phyloP scores from a whole-genome alignment of 2,888 invertebrate species.

The Eupithecia pulchellata region DNA sequence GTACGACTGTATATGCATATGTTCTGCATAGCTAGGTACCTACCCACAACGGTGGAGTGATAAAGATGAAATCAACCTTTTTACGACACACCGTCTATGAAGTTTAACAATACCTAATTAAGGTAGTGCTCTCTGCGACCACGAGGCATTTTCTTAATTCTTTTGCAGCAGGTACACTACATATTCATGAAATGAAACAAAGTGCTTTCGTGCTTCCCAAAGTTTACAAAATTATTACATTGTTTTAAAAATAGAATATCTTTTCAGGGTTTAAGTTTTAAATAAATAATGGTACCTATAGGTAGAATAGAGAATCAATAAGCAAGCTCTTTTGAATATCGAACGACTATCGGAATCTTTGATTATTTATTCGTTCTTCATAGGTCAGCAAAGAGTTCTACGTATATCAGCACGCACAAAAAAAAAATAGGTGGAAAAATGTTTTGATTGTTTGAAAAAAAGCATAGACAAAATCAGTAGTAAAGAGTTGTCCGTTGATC shows the following conservation, averaged over 20 bases:
- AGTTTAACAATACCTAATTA: not conserved
- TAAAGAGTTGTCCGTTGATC: constrained; percentile 20
- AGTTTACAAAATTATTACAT: not conserved
- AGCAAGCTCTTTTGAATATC: not conserved
- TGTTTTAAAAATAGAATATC: not conserved
- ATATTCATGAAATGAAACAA: constrained; percentile 10
- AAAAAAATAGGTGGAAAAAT: too few species aligned
- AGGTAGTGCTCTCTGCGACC: constrained; percentile 1
- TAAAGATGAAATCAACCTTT: not conserved
- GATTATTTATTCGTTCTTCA: not conserved
- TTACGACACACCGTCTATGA: not conserved
- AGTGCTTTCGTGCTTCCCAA: constrained; percentile 3
- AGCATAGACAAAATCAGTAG: constrained; percentile 4
- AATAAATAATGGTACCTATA: not conserved
- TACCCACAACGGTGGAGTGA: too few species aligned
- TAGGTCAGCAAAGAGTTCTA: not conserved
- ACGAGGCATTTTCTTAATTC: not conserved
- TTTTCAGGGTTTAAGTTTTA: not conserved
- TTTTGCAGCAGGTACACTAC: not conserved
- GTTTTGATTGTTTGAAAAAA: not conserved
- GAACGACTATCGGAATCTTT: not conserved
- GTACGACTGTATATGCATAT: too few species aligned
- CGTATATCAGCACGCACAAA: not conserved
- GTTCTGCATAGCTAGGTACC: too few species aligned
- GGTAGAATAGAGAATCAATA: not conserved